phyloP scores from a whole-genome alignment of 2,888 invertebrate genomes.

The Eupithecia insigniata region DNA sequence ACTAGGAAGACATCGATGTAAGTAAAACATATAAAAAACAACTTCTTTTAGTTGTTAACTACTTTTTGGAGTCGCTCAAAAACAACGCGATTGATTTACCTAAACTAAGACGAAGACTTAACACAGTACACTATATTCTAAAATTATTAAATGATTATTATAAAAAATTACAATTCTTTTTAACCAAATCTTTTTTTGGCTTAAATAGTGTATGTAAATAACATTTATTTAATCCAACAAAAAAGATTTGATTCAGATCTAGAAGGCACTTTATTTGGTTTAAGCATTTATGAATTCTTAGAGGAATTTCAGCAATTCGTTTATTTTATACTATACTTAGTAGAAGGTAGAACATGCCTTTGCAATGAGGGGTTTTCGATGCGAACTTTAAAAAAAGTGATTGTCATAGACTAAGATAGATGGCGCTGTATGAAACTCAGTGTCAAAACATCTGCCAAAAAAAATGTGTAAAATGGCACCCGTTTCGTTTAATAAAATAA shows the following conservation, averaged over 20 bases:
- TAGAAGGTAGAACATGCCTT: background rate
- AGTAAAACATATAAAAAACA: background rate
- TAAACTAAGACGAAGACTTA: too few species aligned
- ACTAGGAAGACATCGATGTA: background rate
- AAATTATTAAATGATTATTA: too few species aligned
- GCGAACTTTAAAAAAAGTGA: too few species aligned
- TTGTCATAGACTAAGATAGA: too few species aligned
- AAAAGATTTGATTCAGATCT: background rate
- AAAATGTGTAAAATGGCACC: too few species aligned
- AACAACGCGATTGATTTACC: background rate
- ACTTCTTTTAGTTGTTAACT: too few species aligned
- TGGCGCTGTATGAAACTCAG: too few species aligned
- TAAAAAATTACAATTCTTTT: background rate
- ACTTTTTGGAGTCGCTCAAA: background rate
- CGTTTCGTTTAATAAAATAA: too few species aligned
- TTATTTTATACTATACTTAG: background rate
- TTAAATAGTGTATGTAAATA: background rate
- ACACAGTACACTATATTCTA: too few species aligned
- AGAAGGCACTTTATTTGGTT: background rate
- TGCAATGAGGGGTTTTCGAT: too few species aligned
- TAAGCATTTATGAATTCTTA: background rate
- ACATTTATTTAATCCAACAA: background rate
- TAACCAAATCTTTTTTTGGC: background rate
- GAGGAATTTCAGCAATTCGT: background rate
- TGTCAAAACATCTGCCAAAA: too few species aligned